Conservation (phyloP, 2,888 invertebrate genomes). For the Punctoribates punctum region DNA sequence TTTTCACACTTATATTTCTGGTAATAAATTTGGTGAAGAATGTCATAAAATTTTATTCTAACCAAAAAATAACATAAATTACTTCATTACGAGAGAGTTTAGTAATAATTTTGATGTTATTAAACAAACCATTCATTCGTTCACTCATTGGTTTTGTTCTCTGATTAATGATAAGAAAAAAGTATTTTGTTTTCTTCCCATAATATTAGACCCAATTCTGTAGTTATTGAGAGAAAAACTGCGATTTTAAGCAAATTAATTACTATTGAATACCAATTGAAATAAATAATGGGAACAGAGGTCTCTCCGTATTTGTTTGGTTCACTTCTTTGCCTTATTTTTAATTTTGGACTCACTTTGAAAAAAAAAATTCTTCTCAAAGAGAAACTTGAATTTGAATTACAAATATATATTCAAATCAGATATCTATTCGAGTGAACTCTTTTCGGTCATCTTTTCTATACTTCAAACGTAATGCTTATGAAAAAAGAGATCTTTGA, state of each 20-base stretch:
- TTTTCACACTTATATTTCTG: conserved; percentile 4
- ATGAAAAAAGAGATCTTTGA: not conserved
- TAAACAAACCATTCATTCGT: not conserved
- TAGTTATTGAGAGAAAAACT: no score
- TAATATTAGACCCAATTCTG: no score
- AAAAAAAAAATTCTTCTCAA: not conserved
- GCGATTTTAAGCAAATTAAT: no score
- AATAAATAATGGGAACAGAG: no score
- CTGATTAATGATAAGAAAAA: not conserved
- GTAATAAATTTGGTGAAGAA: not conserved
- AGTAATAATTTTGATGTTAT: not conserved
- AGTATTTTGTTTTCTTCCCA: not conserved
- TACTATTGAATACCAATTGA: no score
- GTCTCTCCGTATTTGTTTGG: no score
- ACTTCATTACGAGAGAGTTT: not conserved
- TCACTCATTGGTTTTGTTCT: not conserved
- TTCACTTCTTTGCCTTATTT: no score
- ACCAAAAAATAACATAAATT: not conserved
- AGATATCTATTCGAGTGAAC: not conserved
- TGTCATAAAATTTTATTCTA: not conserved
- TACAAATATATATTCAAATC: not conserved
- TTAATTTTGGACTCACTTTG: not conserved
- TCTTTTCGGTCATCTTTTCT: conserved; percentile 12
- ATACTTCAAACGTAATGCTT: not conserved
- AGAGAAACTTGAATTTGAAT: not conserved